These are phyloP conservation scores for Herpailurus yagouaroundi DNA, from an alignment of 2,113 vertebrate genomes.

Conservation along the genomic window DNA sequence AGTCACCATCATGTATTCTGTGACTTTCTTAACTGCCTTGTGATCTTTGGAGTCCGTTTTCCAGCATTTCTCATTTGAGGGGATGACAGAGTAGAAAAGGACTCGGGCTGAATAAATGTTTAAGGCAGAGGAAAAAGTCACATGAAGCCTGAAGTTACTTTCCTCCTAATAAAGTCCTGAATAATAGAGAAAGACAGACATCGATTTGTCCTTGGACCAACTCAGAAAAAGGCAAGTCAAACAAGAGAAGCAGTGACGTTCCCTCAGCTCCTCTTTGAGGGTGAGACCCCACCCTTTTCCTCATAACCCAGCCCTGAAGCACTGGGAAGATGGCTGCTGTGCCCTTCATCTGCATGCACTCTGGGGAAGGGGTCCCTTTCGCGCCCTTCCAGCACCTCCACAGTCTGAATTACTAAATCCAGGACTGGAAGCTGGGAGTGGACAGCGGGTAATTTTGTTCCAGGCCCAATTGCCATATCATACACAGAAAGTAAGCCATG, in stretches of 20 bases:
- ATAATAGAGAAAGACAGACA: slow-evolving; percentile 24
- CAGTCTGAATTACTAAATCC: background rate
- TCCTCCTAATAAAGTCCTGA: slow-evolving; percentile 31
- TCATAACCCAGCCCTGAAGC: background rate
- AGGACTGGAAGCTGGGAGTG: slow-evolving; percentile 39
- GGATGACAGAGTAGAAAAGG: background rate
- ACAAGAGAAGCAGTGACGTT: background rate
- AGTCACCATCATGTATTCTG: background rate
- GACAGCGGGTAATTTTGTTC: slow-evolving; percentile 55
- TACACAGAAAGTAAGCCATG: slow-evolving; percentile 41
- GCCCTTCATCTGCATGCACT: background rate
- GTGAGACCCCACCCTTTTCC: background rate
- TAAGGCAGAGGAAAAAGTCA: background rate
- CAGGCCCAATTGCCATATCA: background rate
- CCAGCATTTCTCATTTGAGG: background rate
- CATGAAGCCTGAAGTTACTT: background rate
- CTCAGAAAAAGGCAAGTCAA: slow-evolving; percentile 8
- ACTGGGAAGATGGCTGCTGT: background rate
- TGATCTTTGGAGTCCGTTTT: background rate
- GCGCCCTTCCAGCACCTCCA: background rate
- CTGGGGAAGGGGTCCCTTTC: background rate
- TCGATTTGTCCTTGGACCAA: slow-evolving; percentile 28
- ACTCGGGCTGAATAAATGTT: background rate
- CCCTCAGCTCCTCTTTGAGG: background rate
- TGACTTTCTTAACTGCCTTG: background rate